phyloP scores from a whole-genome alignment of 2,888 invertebrate species.

The Fragum sueziense region DNA sequence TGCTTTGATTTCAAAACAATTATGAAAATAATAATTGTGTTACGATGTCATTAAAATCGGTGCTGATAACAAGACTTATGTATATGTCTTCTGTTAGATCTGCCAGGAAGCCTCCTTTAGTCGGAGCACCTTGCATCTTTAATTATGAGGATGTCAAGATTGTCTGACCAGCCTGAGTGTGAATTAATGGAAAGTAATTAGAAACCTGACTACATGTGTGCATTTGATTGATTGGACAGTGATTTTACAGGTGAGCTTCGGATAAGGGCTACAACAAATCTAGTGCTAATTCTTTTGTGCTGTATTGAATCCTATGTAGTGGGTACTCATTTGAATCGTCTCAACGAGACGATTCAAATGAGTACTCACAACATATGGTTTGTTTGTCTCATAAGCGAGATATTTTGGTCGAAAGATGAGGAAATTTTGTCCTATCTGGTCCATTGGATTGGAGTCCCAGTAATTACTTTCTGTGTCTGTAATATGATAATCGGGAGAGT shows the following conservation, averaged over 20 bases:
- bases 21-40: too few relatives aligned
- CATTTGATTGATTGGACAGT: slow-evolving; percentile 8
- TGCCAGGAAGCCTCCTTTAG: too few relatives aligned
- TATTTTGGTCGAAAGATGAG: not conserved
- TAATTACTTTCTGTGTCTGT: slow-evolving; percentile 22
- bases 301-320: not conserved
- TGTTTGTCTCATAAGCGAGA: not conserved
- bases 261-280: too few relatives aligned
- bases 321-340: not conserved
- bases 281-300: not conserved
- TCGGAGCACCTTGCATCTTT: too few relatives aligned
- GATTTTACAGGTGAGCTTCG: not conserved
- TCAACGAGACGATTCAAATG: not conserved
- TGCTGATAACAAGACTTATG: too few relatives aligned
- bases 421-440: not conserved
- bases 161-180: not conserved
- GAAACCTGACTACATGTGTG: slow-evolving; percentile 5
- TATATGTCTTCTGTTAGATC: too few relatives aligned
- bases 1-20: too few relatives aligned
- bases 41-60: too few relatives aligned
- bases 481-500: slow-evolving; percentile 19
- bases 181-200: slow-evolving; percentile 16
- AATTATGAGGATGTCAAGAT: not conserved
- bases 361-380: not conserved
- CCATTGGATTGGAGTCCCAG: not conserved